These are phyloP conservation scores for Charaxes varanes DNA, from an alignment of 1,140 invertebrate genomes.

Conservation along the genomic window DNA sequence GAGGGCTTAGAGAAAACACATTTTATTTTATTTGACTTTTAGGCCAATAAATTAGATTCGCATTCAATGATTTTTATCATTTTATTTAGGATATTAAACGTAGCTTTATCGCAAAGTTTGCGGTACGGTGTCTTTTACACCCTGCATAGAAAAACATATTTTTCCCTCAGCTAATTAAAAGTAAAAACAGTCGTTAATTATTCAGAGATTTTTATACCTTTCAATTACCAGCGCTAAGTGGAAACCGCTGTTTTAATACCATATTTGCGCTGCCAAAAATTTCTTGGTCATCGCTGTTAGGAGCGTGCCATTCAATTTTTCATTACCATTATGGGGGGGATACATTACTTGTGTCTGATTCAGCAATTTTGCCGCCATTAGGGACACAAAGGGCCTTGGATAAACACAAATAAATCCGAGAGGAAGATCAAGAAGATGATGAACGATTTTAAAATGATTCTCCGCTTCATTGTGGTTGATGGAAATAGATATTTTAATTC, in stretches of 20 bases:
- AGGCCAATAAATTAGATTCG: too few species aligned
- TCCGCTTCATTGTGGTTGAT: slow-evolving; percentile 11
- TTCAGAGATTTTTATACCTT: background rate
- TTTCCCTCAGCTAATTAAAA: too few species aligned
- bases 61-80: too few species aligned
- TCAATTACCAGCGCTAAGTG: slow-evolving; percentile 1
- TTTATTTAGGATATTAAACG: too few species aligned
- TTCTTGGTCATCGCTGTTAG: slow-evolving; percentile 6
- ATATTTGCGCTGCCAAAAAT: background rate
- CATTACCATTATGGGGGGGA: slow-evolving; percentile 12
- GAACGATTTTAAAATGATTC: slow-evolving; percentile 24
- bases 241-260: slow-evolving; percentile 1
- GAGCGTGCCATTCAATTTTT: slow-evolving; percentile 15
- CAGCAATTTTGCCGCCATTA: slow-evolving; percentile 19
- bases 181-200: slow-evolving; percentile 1
- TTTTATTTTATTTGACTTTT: too few species aligned
- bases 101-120: too few species aligned
- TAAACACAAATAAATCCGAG: slow-evolving; percentile 23
- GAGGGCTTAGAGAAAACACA: too few species aligned
- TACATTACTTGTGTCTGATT: slow-evolving; percentile 17
- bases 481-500: too few species aligned
- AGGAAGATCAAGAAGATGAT: slow-evolving; percentile 18
- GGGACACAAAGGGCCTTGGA: slow-evolving; percentile 14
- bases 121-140: too few species aligned
- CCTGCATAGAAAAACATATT: too few species aligned